A percentile compares a stretch with the other conserved stretches of the same genome.
phyloP scores from a whole-genome alignment of 2,888 invertebrate species.

The Teleogryllus oceanicus region DNA sequence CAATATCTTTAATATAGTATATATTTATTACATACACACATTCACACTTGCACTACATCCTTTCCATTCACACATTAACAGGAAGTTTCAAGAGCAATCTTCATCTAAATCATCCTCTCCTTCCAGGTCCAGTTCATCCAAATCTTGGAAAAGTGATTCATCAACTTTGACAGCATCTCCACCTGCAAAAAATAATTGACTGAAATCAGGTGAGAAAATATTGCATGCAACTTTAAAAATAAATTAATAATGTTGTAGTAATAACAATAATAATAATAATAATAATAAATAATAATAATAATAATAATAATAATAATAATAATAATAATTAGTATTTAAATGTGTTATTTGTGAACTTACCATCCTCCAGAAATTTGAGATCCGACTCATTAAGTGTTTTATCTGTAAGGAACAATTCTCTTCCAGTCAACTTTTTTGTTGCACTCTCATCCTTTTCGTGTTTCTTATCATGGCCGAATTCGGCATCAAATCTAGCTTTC shows the following conservation, averaged over 20 bases:
- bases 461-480: slow-evolving; percentile 54
- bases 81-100: slow-evolving; percentile 3
- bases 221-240: slow-evolving; percentile 1
- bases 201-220: not conserved
- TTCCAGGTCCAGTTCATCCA: slow-evolving; percentile 71
- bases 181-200: slow-evolving; percentile 49
- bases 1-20: not conserved
- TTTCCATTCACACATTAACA: not conserved
- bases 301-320: too few species aligned
- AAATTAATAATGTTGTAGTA: slow-evolving; percentile 18
- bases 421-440: slow-evolving; percentile 82
- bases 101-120: slow-evolving; percentile 64
- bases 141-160: slow-evolving; percentile 86
- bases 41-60: not conserved
- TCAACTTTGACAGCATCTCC: slow-evolving; percentile 83
- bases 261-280: too few species aligned
- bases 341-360: slow-evolving; percentile 46
- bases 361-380: slow-evolving; percentile 89
- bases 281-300: too few species aligned
- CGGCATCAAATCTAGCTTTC: slow-evolving; percentile 90
- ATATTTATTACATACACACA: not conserved
- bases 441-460: slow-evolving; percentile 68
- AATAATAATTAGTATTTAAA: too few species aligned
- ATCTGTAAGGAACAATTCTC: slow-evolving; percentile 90
- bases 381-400: slow-evolving; percentile 93